A percentile compares a stretch with the other conserved stretches of the same genome.
Conservation (phyloP, 2,888 invertebrate species). For the Chalcosyrphus nemorum region DNA sequence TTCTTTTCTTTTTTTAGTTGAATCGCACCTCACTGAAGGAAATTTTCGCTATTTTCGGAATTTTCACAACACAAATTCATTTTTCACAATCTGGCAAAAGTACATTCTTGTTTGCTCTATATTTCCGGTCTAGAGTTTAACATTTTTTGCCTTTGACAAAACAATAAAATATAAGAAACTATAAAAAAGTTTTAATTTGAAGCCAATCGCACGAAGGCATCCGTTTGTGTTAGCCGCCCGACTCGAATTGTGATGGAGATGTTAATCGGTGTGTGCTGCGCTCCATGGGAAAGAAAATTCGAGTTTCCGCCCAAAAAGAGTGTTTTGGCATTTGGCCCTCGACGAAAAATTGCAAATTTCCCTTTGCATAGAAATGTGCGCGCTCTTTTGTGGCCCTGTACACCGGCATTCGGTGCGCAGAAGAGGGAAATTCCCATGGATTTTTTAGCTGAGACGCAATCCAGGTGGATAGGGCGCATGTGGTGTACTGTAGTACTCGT, state of each 20-base stretch:
- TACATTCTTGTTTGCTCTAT: neutral
- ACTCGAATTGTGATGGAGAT: conserved; percentile 69
- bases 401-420: conserved; percentile 66
- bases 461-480: conserved; percentile 11
- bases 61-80: neutral
- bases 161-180: no score
- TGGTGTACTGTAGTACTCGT: neutral
- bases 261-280: conserved; percentile 45
- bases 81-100: neutral
- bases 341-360: conserved; percentile 14
- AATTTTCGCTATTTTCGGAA: neutral
- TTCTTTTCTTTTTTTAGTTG: neutral
- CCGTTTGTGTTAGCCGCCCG: conserved; percentile 66
- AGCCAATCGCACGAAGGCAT: conserved; percentile 42
- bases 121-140: neutral
- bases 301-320: conserved; percentile 73
- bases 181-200: neutral
- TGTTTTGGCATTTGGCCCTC: conserved; percentile 65
- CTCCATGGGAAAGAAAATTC: conserved; percentile 59
- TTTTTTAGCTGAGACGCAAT: conserved; percentile 22
- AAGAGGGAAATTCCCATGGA: conserved; percentile 17
- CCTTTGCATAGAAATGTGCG: conserved; percentile 39
- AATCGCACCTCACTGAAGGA: neutral
- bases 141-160: neutral
- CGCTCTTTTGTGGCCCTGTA: conserved; percentile 17